Base-by-base conservation (phyloP, 2,888 invertebrate genomes). In the Drosophila macrospina region DNA sequence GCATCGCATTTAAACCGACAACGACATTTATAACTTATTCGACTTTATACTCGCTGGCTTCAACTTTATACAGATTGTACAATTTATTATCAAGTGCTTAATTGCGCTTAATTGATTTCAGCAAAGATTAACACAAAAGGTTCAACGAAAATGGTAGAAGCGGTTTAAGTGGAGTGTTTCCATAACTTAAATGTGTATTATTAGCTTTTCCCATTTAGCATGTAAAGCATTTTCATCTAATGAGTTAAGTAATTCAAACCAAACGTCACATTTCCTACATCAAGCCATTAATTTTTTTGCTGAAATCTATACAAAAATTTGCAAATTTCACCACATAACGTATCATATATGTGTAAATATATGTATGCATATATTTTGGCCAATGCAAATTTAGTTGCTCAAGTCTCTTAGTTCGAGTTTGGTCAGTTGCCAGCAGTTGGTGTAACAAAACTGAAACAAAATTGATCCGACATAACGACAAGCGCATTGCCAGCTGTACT, bases 361-460 rank as follows among this genome's bases (percentile, higher is more conserved):
- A 52, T 32, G 16, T 32, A 20, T 16, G 20, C 3, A 15, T 42
- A 55, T 73, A 34, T 30, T 74, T 41, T 42, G 50, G 63, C 51
- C 65, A 75, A 81, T 81, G 85, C 85, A 76, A 85, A 87, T 80
- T 78, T 73, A 60, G 82, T 84, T 84, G 87, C 82, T 52, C 57
- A 86, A 77, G 84, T 69, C 47, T 26, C 51, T 51, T 11, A 6
- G 51, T 61, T 69, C 86, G 73, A 57, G 87, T 86, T 82, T 72
- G 67, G 81, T 72, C 63, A 66, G 65, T 64, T 75, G 72, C 32
- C 37, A 37, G 51, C 50, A 61, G 61, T 60, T 59, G 86, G 42
- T 47, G 54, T 34, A 66, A 65, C 68, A 54, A 62, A 78, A 68
- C 57, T 81, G 85, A 82, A 68, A 62, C 86, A 82, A 85, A 83